phyloP scores from a whole-genome alignment of 2,888 invertebrate species.

The Ophion slaviceki region DNA sequence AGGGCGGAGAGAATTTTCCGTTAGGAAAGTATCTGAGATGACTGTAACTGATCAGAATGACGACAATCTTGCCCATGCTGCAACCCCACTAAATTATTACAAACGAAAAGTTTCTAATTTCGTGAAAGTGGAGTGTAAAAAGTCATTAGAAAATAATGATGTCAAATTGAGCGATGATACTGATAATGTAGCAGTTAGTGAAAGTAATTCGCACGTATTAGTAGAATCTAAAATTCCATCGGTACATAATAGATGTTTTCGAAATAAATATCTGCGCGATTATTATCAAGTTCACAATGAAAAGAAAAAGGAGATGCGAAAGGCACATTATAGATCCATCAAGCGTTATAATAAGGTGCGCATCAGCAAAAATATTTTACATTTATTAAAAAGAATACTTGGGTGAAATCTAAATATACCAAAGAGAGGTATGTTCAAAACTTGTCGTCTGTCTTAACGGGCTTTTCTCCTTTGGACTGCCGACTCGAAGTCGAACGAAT shows the following conservation, averaged over 20 bases:
- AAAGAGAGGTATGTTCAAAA: constrained; percentile 30
- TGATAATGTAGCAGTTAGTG: no score
- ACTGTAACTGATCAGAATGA: no score
- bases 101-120: no score
- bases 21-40: no score
- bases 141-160: no score
- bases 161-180: no score
- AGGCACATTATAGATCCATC: not conserved
- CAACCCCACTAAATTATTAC: no score
- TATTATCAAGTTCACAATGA: not conserved
- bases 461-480: not conserved
- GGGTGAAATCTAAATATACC: not conserved
- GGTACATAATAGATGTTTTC: not conserved
- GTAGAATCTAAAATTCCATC: not conserved
- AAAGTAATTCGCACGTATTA: no score
- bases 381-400: not conserved
- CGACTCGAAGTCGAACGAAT: constrained; percentile 34
- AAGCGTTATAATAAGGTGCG: no score
- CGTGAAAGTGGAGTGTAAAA: no score
- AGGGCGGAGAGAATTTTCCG: no score
- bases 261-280: not conserved
- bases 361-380: not conserved
- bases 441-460: not conserved
- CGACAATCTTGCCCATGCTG: no score
- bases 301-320: not conserved